Conservation (phyloP, 2,797 vertebrate genomes). For the Takifugu rubripes region DNA sequence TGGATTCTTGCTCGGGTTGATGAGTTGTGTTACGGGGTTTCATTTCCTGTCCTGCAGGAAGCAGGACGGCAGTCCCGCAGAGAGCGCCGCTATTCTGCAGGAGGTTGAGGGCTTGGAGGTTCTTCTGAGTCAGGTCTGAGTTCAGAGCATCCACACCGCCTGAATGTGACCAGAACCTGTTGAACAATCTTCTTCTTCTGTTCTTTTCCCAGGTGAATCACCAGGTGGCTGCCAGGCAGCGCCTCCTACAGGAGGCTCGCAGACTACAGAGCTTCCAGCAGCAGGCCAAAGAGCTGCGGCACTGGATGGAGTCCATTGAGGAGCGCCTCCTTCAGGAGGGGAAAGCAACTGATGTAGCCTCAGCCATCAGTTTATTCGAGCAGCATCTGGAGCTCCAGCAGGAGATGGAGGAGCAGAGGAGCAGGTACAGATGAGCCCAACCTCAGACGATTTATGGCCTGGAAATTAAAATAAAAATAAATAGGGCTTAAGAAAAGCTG, state of each 20-base stretch:
- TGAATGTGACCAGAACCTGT: background rate
- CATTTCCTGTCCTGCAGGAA: constrained; percentile 67
- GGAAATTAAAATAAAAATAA: background rate
- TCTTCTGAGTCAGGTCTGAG: constrained; percentile 70
- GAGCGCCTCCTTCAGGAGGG: constrained; percentile 77
- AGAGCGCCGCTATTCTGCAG: constrained; percentile 76
- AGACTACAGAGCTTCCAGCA: constrained; percentile 75
- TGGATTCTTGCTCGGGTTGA: background rate
- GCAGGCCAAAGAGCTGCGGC: constrained; percentile 71
- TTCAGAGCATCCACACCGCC: no score
- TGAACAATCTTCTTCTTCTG: background rate
- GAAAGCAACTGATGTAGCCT: constrained; percentile 69
- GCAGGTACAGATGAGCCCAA: constrained; percentile 66
- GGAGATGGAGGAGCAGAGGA: constrained; percentile 78
- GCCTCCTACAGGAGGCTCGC: constrained; percentile 59
- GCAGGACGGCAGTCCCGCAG: constrained; percentile 78
- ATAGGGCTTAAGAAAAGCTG: background rate
- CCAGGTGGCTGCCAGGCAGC: constrained; percentile 55
- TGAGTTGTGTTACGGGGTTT: no score
- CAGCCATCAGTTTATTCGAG: constrained; percentile 75
- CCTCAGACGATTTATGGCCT: background rate
- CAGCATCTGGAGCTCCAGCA: constrained; percentile 76
- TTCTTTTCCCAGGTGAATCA: constrained; percentile 48
- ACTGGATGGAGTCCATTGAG: constrained; percentile 68
- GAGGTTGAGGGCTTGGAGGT: constrained; percentile 79